phyloP scores from a whole-genome alignment of 2,113 vertebrate species.

The Grammomys dolichurus region DNA sequence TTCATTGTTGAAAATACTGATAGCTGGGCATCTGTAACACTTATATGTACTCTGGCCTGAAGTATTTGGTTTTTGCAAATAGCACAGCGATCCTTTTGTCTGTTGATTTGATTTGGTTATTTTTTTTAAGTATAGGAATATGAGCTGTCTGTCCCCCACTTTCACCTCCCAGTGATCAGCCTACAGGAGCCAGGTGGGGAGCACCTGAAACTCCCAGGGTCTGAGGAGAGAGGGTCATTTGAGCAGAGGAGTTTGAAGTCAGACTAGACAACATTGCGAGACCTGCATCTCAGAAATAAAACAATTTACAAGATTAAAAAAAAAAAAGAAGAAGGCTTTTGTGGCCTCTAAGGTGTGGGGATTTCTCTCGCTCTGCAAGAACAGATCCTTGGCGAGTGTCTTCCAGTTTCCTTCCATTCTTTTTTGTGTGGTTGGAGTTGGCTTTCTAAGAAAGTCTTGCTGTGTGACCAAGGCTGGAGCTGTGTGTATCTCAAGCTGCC shows the following conservation, averaged over 20 bases:
- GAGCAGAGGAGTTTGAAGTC: not conserved
- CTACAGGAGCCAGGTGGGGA: not conserved
- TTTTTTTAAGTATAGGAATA: not conserved
- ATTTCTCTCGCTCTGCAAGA: not conserved
- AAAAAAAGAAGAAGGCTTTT: not conserved
- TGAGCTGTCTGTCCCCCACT: not conserved
- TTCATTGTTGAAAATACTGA: slow-evolving; percentile 9
- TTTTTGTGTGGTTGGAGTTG: not conserved
- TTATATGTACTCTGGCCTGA: not conserved
- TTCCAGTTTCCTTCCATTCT: not conserved
- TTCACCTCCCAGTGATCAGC: not conserved
- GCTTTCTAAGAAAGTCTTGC: not conserved
- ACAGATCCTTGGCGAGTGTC: not conserved
- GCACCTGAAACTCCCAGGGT: not conserved
- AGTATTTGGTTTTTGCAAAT: not conserved
- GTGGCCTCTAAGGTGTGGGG: not conserved
- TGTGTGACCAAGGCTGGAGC: not conserved
- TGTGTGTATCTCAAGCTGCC: not conserved
- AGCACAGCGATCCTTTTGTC: not conserved
- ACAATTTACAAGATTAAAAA: not conserved
- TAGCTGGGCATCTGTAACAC: not conserved
- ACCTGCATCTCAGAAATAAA: not conserved
- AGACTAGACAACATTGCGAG: not conserved
- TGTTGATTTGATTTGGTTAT: slow-evolving; percentile 26
- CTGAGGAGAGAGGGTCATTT: not conserved